Evolutionary conservation across 2,888 invertebrate species (phyloP), one percentile per base, ranked within the genome.

Genomic region (Pocota personata): DNA sequence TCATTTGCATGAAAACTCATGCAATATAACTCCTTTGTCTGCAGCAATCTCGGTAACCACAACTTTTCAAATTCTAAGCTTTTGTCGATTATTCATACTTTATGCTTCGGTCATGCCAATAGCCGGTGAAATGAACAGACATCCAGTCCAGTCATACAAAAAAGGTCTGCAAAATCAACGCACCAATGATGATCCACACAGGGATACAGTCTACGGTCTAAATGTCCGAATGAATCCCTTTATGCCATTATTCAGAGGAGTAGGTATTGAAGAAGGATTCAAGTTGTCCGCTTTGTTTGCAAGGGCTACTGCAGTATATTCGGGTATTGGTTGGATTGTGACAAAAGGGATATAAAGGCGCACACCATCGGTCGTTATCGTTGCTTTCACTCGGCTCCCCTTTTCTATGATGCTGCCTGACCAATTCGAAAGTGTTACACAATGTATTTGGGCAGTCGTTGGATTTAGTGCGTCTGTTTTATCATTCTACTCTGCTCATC

Each of bases 351-450:
- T 46, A 75, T 69, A 57, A 67, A 75, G 52, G 40, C 62, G 37
- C 60, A 73, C 62, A 37, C 62, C 48, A 57, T 37, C 46, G 24
- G 21, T 57, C 62, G 62, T 71, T 76, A 76, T 76, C 55, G 35
- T 52, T 60, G 37, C 10, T 19, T 12, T 35, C 48, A n/a, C 16
- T 50, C 21, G 10, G 5, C 16, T 43, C 21, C 30, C n/a, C 37
- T 8, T 19, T n/a, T 24, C 12, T 3, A n/a, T 27, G 10, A 50
- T 58, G 16, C 71, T 27, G 46, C 7, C 57, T 21, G 75, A 84
- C 48, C 84, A 84, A 75, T 84, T 84, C 64, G 50, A 57, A 80
- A 80, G 84, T 84, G 80, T 84, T 80, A 80, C 64, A 80, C 84
- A 84, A 84, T 75, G 79, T 69, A 84, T 73, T 79, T 84, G 73